Evolutionary conservation across 2,113 vertebrate genomes (phyloP).

Genomic region (Euleptes europaea): DNA sequence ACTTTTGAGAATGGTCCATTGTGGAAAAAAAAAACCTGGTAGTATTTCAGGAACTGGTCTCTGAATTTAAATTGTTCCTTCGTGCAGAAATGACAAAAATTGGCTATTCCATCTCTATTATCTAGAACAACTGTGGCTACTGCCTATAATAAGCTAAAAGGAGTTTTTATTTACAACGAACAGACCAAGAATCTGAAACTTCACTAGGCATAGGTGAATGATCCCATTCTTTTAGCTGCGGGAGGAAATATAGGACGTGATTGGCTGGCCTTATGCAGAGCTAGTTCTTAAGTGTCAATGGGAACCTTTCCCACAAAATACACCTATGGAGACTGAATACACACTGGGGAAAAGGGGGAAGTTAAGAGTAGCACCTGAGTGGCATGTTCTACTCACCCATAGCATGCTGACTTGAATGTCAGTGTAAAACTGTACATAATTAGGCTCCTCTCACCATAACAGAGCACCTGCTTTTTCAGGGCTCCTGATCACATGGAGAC

Average conservation of each 20-base stretch:
- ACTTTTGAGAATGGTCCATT: neutral
- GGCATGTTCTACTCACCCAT: no score
- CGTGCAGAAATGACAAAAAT: neutral
- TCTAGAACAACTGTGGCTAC: neutral
- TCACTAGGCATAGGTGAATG: neutral
- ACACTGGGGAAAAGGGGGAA: no score
- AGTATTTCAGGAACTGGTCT: neutral
- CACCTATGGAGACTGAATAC: no score
- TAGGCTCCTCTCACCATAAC: no score
- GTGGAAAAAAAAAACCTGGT: neutral
- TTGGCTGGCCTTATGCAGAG: neutral
- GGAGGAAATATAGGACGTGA: neutral
- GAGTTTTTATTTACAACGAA: neutral
- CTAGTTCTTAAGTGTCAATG: neutral
- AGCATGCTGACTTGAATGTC: no score
- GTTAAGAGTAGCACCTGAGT: no score
- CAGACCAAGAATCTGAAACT: neutral
- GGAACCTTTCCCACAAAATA: no score
- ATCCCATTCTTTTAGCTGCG: neutral
- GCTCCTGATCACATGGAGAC: no score
- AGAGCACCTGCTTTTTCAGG: no score
- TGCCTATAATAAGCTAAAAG: neutral
- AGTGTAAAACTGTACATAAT: no score
- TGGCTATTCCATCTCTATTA: neutral
- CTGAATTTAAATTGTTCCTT: conserved; percentile 1